Evolutionary conservation across 2,113 vertebrate species (phyloP), one percentile per base, ranked within the genome.

Genomic region (Cichladusa arquata): DNA sequence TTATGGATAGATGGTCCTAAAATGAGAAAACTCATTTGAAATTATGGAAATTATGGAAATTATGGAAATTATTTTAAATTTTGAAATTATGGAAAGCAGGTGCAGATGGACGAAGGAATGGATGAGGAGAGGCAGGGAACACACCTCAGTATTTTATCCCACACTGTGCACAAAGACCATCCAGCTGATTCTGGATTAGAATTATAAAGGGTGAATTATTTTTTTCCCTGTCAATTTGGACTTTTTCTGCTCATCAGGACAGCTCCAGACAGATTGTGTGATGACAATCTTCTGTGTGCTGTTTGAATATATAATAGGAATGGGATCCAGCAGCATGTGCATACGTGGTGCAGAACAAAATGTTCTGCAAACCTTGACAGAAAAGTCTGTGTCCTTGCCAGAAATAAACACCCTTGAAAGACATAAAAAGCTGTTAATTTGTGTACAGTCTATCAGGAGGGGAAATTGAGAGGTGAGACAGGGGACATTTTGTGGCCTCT

Each of bases 321-420:
- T 38, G 72, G 60, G 34, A 95, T 79, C 83, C 92, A 97, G 91
- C 91, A 95, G 80, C 91, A 91, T 95, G 92, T 81, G 91, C 76
- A 90, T 92, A 67, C 83, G 82, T 74, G 86, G 83, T 83, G 86
- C 47, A 91, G 92, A 94, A 97, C 94, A 95, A 96, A 96, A 97
- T 97, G 91, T 97, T 97, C 94, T 86, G 69, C 85, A 97, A 97
- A 93, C 92, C 88, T 91, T 95, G 88, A 88, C 91, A 93, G 91
- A 94, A 94, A 95, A 96, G 89, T 92, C 47, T 81, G 87, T 25
- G 77, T 95, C 95, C 88, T 95, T 94, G 96, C 86, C 96, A 94
- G 94, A 95, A 96, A 96, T 96, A 94, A 90, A 91, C 80, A 92
- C 70, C 86, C 94, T 97, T 94, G 91, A 84, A 97, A 97, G 94